Evolutionary conservation across 1,140 invertebrate species (phyloP).

Genomic region (Spodoptera frugiperda): DNA sequence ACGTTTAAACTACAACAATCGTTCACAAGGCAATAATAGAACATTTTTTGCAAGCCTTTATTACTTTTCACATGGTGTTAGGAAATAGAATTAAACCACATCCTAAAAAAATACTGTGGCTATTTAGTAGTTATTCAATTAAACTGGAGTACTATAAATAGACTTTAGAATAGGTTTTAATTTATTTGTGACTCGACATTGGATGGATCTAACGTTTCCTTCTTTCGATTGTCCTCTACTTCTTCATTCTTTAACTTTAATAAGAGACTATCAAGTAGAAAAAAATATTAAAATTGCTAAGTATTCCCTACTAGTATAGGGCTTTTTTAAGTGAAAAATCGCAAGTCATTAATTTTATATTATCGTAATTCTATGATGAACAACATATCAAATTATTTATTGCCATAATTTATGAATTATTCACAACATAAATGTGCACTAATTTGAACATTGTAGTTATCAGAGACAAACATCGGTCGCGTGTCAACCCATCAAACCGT

Average conservation of each 20-base stretch:
- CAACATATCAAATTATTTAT: too few relatives aligned
- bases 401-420: too few relatives aligned
- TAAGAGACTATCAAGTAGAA: too few relatives aligned
- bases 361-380: too few relatives aligned
- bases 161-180: neutral
- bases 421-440: neutral
- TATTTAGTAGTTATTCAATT: too few relatives aligned
- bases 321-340: too few relatives aligned
- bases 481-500: constrained; percentile 68
- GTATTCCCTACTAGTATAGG: too few relatives aligned
- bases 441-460: constrained; percentile 47
- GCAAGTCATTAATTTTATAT: too few relatives aligned
- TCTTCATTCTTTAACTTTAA: too few relatives aligned
- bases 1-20: constrained; percentile 58
- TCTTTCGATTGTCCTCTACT: too few relatives aligned
- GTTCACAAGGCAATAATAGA: constrained; percentile 59
- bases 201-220: too few relatives aligned
- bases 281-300: too few relatives aligned
- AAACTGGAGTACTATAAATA: neutral
- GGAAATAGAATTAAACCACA: constrained; percentile 40
- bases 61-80: constrained; percentile 51
- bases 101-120: neutral
- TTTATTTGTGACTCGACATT: neutral
- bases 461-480: constrained; percentile 55
- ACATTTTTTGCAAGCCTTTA: constrained; percentile 50